Evolutionary conservation across 2,888 invertebrate species (phyloP), one percentile per base, ranked within the genome.

Genomic region (Drosophila macrothrix): DNA sequence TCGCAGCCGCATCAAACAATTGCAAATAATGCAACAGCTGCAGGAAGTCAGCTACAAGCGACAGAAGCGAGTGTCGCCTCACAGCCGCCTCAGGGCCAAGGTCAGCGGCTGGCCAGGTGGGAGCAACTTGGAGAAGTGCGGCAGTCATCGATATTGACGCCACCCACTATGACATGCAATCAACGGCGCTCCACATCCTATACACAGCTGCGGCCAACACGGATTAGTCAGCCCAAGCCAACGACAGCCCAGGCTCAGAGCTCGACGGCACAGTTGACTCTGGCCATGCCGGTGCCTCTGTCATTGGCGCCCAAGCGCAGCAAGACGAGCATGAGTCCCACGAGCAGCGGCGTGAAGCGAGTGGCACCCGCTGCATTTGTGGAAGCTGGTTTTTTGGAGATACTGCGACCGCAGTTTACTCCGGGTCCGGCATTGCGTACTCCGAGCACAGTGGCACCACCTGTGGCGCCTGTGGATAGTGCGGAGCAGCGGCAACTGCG

Each of bases 361-460:
- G 93, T 96, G 67, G 58, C 72, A 0, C 84, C 88, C 0, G 95
- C 97, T 4, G 96, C 97, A 0, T 97, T 98, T 93, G 95, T 98
- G 53, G 97, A 98, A 96, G 97, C 97, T 31, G 97, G 97, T 16
- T 98, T 98, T 93, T 96, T 98, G 83, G 97, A 97, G 94, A 98
- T 97, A 6, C 94, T 98, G 66, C 97, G 97, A 67, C 97, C 97
- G 0, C 97, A 97, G 92, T 98, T 96, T 92, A 97, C 97, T 1
- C 97, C 97, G 0, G 98, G 97, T 0, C 96, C 96, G 91, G 96
- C 96, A 41, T 95, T 97, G 83, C 96, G 96, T 3, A 96, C 96
- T 0, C 96, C 95, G 0, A 84, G 60, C 41, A 37, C 82, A 9
- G 67, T 66, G 49, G 79, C 68, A 7, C 63, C 90, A 25, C 55